Percentiles rank a stretch among this genome's conserved stretches.
Conservation (phyloP, 2,888 invertebrate genomes). For the Drosophila robusta region DNA sequence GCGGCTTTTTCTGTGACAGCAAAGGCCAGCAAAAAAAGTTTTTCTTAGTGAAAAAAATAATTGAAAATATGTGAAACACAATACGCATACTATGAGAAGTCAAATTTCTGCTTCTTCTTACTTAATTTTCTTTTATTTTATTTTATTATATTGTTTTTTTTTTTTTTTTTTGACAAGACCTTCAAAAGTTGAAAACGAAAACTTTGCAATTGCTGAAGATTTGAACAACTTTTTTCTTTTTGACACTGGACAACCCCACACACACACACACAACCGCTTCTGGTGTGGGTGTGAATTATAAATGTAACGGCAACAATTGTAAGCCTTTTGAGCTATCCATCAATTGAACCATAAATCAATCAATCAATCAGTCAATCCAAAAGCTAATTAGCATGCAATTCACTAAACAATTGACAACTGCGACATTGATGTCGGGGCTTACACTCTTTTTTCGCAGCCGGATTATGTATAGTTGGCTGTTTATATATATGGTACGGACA, state of each 20-base stretch:
- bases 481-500: neutral
- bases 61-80: conserved; percentile 43
- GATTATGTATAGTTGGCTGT: conserved; percentile 31
- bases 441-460: too few relatives aligned
- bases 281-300: conserved; percentile 60
- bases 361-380: conserved; percentile 56
- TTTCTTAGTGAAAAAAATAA: conserved; percentile 13
- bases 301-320: conserved; percentile 56
- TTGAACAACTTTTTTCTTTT: conserved; percentile 27
- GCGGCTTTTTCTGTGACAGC: conserved; percentile 44
- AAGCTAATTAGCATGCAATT: conserved; percentile 74
- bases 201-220: conserved; percentile 53
- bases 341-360: conserved; percentile 41
- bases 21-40: conserved; percentile 49
- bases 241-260: conserved; percentile 26
- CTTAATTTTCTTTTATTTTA: conserved; percentile 8
- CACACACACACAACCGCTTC: neutral
- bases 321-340: conserved; percentile 45
- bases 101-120: conserved; percentile 29
- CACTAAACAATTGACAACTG: conserved; percentile 64
- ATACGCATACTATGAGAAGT: conserved; percentile 45
- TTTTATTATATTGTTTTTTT: neutral
- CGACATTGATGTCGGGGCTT: conserved; percentile 58
- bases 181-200: conserved; percentile 74
- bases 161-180: conserved; percentile 57